phyloP scores from a whole-genome alignment of 2,888 invertebrate species.

The Halocaridina rubra region DNA sequence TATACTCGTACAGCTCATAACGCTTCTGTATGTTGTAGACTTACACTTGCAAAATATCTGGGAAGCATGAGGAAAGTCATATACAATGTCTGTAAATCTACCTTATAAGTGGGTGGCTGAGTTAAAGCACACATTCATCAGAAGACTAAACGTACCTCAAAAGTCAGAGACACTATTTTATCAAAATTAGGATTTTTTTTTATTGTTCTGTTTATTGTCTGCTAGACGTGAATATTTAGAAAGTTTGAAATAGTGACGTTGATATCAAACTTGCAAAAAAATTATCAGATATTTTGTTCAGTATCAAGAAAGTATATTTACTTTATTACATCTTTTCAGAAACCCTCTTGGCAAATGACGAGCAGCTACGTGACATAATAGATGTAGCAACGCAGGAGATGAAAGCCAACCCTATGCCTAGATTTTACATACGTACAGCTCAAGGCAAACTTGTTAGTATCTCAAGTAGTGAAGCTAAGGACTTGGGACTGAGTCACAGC shows the following conservation, averaged over 20 bases:
- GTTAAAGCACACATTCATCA: too few species aligned
- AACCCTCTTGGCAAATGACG: constrained; percentile 36
- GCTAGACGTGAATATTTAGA: neutral
- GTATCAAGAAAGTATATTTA: neutral
- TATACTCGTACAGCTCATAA: too few species aligned
- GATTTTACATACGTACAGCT: constrained; percentile 39
- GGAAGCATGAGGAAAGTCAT: too few species aligned
- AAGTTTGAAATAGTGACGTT: neutral
- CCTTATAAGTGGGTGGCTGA: too few species aligned
- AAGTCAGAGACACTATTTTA: too few species aligned
- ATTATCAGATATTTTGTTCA: neutral
- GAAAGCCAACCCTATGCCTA: neutral
- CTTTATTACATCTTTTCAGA: neutral
- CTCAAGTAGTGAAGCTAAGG: constrained; percentile 12
- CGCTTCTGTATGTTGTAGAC: too few species aligned
- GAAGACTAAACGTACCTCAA: too few species aligned
- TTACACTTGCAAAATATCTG: too few species aligned
- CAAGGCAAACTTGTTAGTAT: constrained; percentile 33
- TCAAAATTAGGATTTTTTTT: neutral
- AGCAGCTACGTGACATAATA: constrained; percentile 28
- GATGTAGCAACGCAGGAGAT: neutral
- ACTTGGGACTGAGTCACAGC: constrained; percentile 23
- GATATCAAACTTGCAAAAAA: neutral
- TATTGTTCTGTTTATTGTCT: neutral
- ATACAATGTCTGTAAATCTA: too few species aligned